These are phyloP conservation scores for Danaus chrysippus DNA, from an alignment of 2,888 invertebrate genomes.

Conservation along the genomic window DNA sequence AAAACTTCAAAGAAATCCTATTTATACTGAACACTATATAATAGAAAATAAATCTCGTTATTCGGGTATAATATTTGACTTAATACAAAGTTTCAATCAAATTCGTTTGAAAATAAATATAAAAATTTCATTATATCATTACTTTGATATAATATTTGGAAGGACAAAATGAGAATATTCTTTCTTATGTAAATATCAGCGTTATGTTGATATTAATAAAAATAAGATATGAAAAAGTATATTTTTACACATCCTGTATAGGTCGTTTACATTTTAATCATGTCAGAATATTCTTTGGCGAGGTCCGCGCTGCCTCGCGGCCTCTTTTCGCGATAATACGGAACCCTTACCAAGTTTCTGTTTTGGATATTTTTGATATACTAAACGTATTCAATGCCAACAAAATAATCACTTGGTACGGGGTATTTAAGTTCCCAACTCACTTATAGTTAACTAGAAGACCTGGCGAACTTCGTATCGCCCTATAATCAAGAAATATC, in stretches of 20 bases:
- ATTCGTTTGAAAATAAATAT: too few species aligned
- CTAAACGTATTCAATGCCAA: background rate
- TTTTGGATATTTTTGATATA: slow-evolving; percentile 1
- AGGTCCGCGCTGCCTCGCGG: slow-evolving; percentile 8
- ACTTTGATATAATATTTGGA: too few species aligned
- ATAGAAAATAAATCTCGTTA: too few species aligned
- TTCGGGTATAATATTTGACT: too few species aligned
- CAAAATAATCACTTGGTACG: background rate
- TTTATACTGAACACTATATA: too few species aligned
- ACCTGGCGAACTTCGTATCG: too few species aligned
- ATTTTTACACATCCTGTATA: slow-evolving; percentile 10
- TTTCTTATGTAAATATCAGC: background rate
- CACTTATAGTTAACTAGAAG: background rate
- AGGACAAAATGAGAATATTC: too few species aligned
- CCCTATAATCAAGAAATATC: too few species aligned
- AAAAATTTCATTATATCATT: too few species aligned
- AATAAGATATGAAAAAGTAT: background rate
- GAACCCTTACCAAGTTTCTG: background rate
- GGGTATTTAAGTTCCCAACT: background rate
- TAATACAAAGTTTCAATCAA: too few species aligned
- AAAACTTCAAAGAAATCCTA: too few species aligned
- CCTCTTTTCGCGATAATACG: slow-evolving; percentile 2
- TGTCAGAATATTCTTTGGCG: slow-evolving; percentile 24
- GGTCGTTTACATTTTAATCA: slow-evolving; percentile 25
- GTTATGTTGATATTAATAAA: background rate